Evolutionary conservation across 23 tunicate genomes (phyloP).

Genomic region (Diplosoma virens): DNA sequence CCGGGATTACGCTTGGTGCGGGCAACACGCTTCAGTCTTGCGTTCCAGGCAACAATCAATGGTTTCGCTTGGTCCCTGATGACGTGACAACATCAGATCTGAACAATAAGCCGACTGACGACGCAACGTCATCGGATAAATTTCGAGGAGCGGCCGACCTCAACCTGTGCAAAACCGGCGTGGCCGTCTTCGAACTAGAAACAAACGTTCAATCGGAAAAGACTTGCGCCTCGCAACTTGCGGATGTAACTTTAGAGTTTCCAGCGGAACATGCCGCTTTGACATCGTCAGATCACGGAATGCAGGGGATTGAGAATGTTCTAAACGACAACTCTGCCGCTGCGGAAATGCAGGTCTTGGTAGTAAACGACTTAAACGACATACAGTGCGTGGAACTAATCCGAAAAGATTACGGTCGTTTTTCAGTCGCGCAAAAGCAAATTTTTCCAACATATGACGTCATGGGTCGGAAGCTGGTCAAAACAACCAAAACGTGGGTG

Average conservation of each 20-base stretch:
- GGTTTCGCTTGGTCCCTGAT: conserved; percentile 14
- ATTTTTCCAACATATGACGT: neutral
- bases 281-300: too few relatives aligned
- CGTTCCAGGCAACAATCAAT: neutral
- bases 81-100: too few relatives aligned
- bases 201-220: neutral
- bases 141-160: neutral
- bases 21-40: conserved; percentile 18
- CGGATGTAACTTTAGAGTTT: too few relatives aligned
- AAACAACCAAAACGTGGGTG: conserved; percentile 16
- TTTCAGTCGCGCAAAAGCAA: neutral
- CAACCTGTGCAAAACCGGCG: neutral
- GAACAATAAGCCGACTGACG: too few relatives aligned
- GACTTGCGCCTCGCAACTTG: too few relatives aligned
- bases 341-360: too few relatives aligned
- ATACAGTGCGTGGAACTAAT: neutral
- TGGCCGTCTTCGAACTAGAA: conserved; percentile 8
- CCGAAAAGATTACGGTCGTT: neutral
- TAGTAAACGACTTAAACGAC: too few relatives aligned
- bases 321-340: too few relatives aligned
- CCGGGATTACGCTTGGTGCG: conserved; percentile 33
- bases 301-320: too few relatives aligned
- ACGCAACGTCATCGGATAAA: neutral
- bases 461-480: conserved; percentile 3
- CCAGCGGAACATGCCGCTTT: too few relatives aligned